A percentile compares a stretch with the other conserved stretches of the same genome.
Conservation (phyloP, 2,113 vertebrate species). For the Mesembrinibis cayennensis region DNA sequence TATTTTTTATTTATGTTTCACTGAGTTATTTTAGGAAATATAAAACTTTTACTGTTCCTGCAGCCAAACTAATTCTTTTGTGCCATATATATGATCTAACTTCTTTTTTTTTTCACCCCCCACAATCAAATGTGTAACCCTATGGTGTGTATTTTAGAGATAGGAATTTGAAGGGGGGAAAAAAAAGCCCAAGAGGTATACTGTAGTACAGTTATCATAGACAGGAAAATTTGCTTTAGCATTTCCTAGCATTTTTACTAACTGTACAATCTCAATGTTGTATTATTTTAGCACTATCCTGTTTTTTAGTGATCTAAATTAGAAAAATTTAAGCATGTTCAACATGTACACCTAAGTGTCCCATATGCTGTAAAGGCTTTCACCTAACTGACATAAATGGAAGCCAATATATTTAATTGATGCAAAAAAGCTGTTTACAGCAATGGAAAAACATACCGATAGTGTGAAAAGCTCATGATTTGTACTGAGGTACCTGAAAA, state of each 20-base stretch:
- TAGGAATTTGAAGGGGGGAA: neutral
- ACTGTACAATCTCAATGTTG: neutral
- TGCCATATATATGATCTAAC: neutral
- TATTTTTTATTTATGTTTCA: neutral
- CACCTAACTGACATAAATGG: neutral
- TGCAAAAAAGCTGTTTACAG: neutral
- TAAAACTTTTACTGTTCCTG: neutral
- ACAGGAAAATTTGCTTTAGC: neutral
- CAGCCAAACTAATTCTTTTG: neutral
- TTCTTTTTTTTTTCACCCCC: neutral
- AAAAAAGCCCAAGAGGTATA: neutral
- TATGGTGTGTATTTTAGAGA: neutral
- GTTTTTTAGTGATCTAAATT: neutral
- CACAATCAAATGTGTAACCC: neutral
- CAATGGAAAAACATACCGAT: neutral
- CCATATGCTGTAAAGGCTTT: neutral
- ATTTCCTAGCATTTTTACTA: neutral
- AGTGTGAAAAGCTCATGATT: neutral
- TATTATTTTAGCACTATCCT: neutral
- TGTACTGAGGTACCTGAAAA: neutral
- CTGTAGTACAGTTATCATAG: neutral
- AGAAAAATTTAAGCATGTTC: neutral
- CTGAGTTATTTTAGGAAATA: neutral
- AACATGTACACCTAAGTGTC: no score
- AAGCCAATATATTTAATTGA: neutral